Evolutionary conservation across 2,888 invertebrate genomes (phyloP), one percentile per base, ranked within the genome.

Genomic region (Rhagium mordax): DNA sequence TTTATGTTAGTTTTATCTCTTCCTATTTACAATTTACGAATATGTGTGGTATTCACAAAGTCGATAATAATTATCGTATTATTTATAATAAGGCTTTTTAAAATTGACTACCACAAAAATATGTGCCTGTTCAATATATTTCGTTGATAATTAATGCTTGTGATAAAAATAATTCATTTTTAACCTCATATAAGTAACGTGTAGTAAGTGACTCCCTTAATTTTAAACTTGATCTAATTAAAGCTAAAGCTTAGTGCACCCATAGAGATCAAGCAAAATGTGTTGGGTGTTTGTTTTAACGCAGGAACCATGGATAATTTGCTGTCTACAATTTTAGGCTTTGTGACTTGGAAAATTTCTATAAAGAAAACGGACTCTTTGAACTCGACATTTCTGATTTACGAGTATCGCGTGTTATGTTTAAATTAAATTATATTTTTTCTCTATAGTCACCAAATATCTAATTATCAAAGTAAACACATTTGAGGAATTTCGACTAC

Each of bases 281-380:
- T 33, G 66, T 65, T 73, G 71, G 67, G 74, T 78, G 76, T 79
- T 81, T 81, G 82, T 81, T 79, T 80, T 68, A 73, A 69, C 65
- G 74, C 81, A 77, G 83, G 83, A 84, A 83, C 82, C 82, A 82
- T 81, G 84, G 79, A 77, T 83, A 84, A 84, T 84, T 84, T 84
- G 79, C 80, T 76, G 80, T 77, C 79, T 76, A 84, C 82, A 84
- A 83, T 84, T 84, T 84, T 81, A 82, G 81, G 83, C 81, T 81
- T 83, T 82, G 81, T 81, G 83, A 76, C 69, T 82, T 78, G 81
- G 83, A 84, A 84, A 84, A 84, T 83, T 80, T 81, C 75, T 78
- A 33, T 76, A 76, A 73, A 71, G 74, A 74, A 68, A 74, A 71
- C 78, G 75, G 79, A 70, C 53, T 76, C 79, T 83, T 83, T 83